Evolutionary conservation across 2,888 invertebrate species (phyloP).

Genomic region (Microctonus hyperodae): DNA sequence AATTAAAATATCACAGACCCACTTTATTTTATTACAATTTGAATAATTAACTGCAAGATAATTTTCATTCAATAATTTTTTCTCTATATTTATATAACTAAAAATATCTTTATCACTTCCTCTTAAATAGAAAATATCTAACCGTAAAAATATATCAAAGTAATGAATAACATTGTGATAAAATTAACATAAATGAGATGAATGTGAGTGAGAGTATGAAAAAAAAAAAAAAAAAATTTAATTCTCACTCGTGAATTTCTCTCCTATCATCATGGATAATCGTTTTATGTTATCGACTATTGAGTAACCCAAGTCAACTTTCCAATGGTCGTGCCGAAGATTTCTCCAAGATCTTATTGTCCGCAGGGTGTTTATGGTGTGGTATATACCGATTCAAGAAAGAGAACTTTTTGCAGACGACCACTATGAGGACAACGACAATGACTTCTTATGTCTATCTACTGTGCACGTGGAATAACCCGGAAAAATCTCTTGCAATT

Average conservation of each 20-base stretch:
- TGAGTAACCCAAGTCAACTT: conserved; percentile 36
- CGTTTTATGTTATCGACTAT: conserved; percentile 38
- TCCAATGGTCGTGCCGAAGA: conserved; percentile 1
- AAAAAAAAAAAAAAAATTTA: conserved; percentile 9
- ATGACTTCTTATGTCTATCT: conserved; percentile 1
- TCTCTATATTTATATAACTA: too few species aligned
- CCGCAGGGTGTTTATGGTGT: background rate
- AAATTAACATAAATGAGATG: background rate
- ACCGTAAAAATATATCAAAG: too few species aligned
- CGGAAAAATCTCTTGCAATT: conserved; percentile 26
- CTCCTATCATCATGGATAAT: conserved; percentile 43
- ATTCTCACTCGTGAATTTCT: conserved; percentile 42
- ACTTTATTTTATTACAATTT: too few species aligned
- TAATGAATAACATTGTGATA: background rate
- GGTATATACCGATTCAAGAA: background rate
- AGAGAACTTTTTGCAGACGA: background rate
- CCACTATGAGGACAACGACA: conserved; percentile 2
- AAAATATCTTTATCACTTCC: too few species aligned
- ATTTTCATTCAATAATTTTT: too few species aligned
- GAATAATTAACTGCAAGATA: too few species aligned
- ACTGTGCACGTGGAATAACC: background rate
- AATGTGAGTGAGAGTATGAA: background rate
- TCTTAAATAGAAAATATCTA: too few species aligned
- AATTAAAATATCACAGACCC: too few species aligned
- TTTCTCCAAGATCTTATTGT: conserved; percentile 6